Evolutionary conservation across 2,888 invertebrate genomes (phyloP).

Genomic region (Malacosoma neustria): DNA sequence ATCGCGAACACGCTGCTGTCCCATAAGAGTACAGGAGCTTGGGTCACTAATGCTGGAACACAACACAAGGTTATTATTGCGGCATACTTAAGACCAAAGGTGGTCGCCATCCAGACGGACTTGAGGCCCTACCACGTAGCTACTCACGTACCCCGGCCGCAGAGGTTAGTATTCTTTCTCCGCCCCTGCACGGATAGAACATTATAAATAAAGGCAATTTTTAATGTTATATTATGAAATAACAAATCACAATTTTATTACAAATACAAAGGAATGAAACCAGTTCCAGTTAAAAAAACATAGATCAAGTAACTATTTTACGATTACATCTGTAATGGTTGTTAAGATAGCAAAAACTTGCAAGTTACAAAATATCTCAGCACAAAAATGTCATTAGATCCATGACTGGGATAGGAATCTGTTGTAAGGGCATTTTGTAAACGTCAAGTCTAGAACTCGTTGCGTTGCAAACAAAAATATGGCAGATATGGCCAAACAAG

Average conservation of each 20-base stretch:
- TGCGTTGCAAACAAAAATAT: not conserved
- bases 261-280: no score
- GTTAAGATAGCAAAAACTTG: constrained; percentile 13
- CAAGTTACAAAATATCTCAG: not conserved
- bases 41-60: not conserved
- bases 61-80: not conserved
- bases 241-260: no score
- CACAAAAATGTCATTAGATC: not conserved
- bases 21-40: not conserved
- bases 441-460: not conserved
- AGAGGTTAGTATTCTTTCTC: not conserved
- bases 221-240: no score
- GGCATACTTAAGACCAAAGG: not conserved
- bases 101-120: not conserved
- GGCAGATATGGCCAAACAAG: no score
- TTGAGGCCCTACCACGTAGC: not conserved
- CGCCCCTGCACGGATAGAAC: not conserved
- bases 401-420: not conserved
- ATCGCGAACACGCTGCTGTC: not conserved
- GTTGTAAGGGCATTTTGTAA: not conserved
- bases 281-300: no score
- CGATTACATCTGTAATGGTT: no score
- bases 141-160: no score
- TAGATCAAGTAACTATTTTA: no score
- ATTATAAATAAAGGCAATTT: no score